These are phyloP conservation scores for Phocides pigmalion DNA, from an alignment of 1,140 invertebrate species.

Conservation along the genomic window DNA sequence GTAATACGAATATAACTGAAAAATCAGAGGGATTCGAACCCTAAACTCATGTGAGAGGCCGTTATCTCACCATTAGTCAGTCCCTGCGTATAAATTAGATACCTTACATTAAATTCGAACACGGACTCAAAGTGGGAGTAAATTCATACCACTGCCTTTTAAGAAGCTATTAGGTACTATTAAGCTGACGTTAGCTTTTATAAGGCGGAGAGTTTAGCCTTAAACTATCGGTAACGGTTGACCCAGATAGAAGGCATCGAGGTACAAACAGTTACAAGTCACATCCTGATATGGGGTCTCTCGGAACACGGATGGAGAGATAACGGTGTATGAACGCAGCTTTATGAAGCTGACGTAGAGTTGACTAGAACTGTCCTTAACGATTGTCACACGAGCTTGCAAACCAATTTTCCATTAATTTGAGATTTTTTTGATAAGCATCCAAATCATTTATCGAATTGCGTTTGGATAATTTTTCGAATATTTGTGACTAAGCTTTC, in stretches of 20 bases:
- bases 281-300: slow-evolving; percentile 70
- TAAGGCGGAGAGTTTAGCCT: slow-evolving; percentile 13
- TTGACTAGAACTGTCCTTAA: slow-evolving; percentile 8
- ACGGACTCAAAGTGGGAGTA: not conserved
- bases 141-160: not conserved
- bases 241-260: slow-evolving; percentile 65
- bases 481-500: too few relatives aligned
- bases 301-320: slow-evolving; percentile 65
- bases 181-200: slow-evolving; percentile 16
- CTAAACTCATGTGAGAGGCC: too few relatives aligned
- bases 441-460: too few relatives aligned
- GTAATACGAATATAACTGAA: too few relatives aligned
- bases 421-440: too few relatives aligned
- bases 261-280: slow-evolving; percentile 60
- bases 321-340: slow-evolving; percentile 63
- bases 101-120: too few relatives aligned
- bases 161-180: not conserved
- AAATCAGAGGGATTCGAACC: too few relatives aligned
- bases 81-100: too few relatives aligned
- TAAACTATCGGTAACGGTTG: slow-evolving; percentile 67
- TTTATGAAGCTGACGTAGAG: slow-evolving; percentile 50
- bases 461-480: too few relatives aligned
- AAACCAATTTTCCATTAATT: too few relatives aligned
- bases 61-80: too few relatives aligned
- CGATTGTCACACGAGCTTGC: too few relatives aligned